A percentile compares a stretch with the other conserved stretches of the same genome.
These are phyloP conservation scores for Natrix natrix DNA, from an alignment of 2,797 vertebrate genomes.

Conservation along the genomic window DNA sequence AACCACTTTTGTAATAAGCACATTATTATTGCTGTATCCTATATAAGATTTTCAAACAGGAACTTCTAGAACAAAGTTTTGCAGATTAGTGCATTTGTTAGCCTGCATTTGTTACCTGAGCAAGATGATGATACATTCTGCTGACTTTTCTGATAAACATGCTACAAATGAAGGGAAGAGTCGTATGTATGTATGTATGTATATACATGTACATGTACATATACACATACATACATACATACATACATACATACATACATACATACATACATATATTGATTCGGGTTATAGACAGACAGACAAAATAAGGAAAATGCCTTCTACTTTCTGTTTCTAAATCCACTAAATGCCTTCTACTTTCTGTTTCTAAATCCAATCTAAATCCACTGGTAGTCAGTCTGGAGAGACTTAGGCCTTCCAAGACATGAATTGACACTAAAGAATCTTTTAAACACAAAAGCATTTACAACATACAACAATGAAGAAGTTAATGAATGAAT, in stretches of 20 bases:
- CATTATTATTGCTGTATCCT: background rate
- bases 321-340: background rate
- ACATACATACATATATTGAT: too few relatives aligned
- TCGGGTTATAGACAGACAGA: background rate
- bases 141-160: too few relatives aligned
- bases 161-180: too few relatives aligned
- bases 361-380: background rate
- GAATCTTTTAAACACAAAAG: background rate
- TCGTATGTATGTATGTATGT: too few relatives aligned
- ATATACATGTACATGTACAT: too few relatives aligned
- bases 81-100: too few relatives aligned
- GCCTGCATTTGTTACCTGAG: too few relatives aligned
- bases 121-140: too few relatives aligned
- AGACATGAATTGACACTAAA: background rate
- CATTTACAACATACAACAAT: background rate
- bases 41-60: too few relatives aligned
- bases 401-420: background rate
- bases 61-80: too few relatives aligned
- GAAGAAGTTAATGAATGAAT: background rate
- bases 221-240: too few relatives aligned
- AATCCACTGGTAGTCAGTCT: background rate
- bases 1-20: background rate
- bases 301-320: background rate
- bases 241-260: too few relatives aligned
- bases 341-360: background rate